These are phyloP conservation scores for Plestiodon gilberti DNA, from an alignment of 2,113 vertebrate species.

Conservation along the genomic window DNA sequence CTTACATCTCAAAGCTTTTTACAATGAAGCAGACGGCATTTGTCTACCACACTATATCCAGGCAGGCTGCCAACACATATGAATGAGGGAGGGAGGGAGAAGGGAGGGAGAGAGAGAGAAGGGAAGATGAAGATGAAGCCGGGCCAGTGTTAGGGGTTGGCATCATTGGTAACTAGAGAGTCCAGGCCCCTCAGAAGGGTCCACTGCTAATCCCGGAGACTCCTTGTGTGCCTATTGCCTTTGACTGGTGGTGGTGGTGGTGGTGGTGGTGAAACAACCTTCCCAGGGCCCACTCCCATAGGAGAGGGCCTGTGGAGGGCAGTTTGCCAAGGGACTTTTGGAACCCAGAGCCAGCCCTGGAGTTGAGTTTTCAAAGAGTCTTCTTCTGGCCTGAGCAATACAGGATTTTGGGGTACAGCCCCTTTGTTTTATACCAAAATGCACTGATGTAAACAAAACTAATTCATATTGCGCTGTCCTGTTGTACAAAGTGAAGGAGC, in stretches of 20 bases:
- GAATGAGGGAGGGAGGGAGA: too few relatives aligned
- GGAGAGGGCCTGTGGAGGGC: too few relatives aligned
- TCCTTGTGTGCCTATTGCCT: too few relatives aligned
- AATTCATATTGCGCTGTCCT: not conserved
- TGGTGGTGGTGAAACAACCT: too few relatives aligned
- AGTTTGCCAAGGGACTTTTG: not conserved
- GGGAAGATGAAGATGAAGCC: too few relatives aligned
- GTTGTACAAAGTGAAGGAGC: not conserved
- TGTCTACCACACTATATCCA: not conserved
- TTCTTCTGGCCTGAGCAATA: not conserved
- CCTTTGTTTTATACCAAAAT: not conserved
- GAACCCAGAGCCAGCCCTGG: too few relatives aligned
- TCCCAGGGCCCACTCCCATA: too few relatives aligned
- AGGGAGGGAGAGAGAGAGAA: not conserved
- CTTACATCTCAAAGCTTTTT: slow-evolving; percentile 4
- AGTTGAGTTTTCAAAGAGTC: not conserved
- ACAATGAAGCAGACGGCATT: not conserved
- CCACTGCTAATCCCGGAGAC: too few relatives aligned
- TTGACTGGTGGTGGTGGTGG: too few relatives aligned
- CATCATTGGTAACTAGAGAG: too few relatives aligned
- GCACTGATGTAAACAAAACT: not conserved
- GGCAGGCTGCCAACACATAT: not conserved
- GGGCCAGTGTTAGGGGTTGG: too few relatives aligned
- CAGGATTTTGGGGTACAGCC: not conserved
- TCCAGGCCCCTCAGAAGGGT: too few relatives aligned